Evolutionary conservation across 1,140 invertebrate species (phyloP).

Genomic region (Zaprionus lachaisei): DNA sequence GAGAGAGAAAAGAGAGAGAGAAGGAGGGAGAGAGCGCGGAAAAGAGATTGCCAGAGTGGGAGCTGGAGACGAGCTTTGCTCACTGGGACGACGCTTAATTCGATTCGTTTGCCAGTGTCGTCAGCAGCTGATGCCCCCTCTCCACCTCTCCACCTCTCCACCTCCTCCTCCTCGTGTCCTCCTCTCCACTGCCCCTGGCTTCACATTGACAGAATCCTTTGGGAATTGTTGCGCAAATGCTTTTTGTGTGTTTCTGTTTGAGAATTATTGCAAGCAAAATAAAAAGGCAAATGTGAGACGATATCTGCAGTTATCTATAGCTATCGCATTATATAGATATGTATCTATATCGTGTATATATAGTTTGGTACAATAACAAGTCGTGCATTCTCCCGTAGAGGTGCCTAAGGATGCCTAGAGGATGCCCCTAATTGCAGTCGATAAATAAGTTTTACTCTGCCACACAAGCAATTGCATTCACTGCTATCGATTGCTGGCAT

Average conservation of each 20-base stretch:
- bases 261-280: slow-evolving; percentile 78
- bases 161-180: slow-evolving; percentile 2
- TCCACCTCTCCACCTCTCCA: not conserved
- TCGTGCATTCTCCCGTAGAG: too few species aligned
- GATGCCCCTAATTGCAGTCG: slow-evolving; percentile 25
- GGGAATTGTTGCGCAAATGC: slow-evolving; percentile 81
- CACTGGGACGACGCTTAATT: slow-evolving; percentile 66
- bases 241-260: slow-evolving; percentile 82
- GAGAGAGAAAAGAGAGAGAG: not conserved
- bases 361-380: slow-evolving; percentile 1
- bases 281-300: slow-evolving; percentile 36
- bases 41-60: not conserved
- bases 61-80: slow-evolving; percentile 16
- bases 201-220: slow-evolving; percentile 26
- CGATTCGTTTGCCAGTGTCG: slow-evolving; percentile 73
- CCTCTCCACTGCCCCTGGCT: slow-evolving; percentile 26
- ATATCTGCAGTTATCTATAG: slow-evolving; percentile 11
- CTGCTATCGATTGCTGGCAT: not conserved
- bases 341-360: not conserved
- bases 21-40: not conserved
- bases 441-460: slow-evolving; percentile 19
- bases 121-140: slow-evolving; percentile 28
- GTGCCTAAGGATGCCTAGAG: too few species aligned
- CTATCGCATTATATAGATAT: not conserved
- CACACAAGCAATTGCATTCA: not conserved